Percentiles rank a stretch among this genome's conserved stretches.
Conservation (phyloP, 2,888 invertebrate species). For the Hanleya hanleyi region DNA sequence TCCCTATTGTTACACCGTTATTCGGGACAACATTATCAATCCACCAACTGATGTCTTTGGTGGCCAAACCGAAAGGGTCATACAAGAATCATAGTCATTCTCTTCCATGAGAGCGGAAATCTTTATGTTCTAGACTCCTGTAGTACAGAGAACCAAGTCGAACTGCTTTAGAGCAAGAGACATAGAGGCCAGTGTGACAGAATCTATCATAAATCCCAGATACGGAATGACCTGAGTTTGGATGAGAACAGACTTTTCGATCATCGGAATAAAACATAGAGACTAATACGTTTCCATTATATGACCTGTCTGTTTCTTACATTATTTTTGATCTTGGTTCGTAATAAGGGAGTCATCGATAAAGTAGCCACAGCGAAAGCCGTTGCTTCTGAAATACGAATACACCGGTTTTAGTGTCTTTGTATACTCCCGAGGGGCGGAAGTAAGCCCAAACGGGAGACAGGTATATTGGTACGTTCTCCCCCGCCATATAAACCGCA, state of each 20-base stretch:
- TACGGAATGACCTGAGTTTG: neutral
- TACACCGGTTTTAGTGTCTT: constrained; percentile 9
- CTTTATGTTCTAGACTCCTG: neutral
- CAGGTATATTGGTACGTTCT: neutral
- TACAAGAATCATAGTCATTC: neutral
- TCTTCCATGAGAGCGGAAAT: neutral
- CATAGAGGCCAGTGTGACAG: neutral
- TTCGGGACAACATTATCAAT: no score
- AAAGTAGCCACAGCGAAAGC: neutral
- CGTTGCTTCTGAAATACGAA: no score
- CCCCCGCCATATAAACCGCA: constrained; percentile 27
- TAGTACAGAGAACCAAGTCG: neutral
- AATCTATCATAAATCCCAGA: neutral
- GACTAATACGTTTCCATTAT: neutral
- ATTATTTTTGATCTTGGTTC: neutral
- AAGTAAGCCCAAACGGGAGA: neutral
- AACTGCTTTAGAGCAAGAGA: neutral
- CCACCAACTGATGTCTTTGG: neutral
- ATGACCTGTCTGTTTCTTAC: neutral
- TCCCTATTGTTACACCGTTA: no score
- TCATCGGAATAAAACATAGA: neutral
- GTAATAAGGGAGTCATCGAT: neutral
- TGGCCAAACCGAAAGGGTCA: neutral
- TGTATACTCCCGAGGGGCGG: neutral
- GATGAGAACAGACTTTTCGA: neutral